These are phyloP conservation scores for Cynodonichthys magdalenae DNA, from an alignment of 2,797 vertebrate species.

Conservation along the genomic window DNA sequence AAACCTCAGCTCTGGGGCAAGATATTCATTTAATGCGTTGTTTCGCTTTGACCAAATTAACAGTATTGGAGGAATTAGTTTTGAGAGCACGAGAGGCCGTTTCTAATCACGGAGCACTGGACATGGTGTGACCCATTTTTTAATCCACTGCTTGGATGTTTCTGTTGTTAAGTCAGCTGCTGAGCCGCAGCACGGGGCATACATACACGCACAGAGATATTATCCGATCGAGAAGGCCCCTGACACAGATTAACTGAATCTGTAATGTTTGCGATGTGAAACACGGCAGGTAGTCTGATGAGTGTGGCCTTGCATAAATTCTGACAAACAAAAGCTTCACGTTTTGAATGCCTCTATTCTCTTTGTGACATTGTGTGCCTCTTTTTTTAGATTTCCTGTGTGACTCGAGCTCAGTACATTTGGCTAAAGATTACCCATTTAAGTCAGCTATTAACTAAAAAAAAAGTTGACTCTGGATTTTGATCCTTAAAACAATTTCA, in stretches of 20 bases:
- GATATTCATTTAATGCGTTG: slow-evolving; percentile 28
- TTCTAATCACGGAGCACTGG: slow-evolving; percentile 67
- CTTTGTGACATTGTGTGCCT: not conserved
- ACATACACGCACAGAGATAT: slow-evolving; percentile 27
- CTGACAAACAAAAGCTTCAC: not conserved
- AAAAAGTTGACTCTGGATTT: not conserved
- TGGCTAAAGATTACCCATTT: not conserved
- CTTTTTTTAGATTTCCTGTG: not conserved
- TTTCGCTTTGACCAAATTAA: slow-evolving; percentile 58
- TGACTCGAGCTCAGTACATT: not conserved
- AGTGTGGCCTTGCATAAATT: slow-evolving; percentile 39
- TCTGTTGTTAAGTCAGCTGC: slow-evolving; percentile 54
- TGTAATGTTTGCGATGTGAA: slow-evolving; percentile 22
- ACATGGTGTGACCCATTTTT: slow-evolving; percentile 68
- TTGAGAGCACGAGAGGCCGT: slow-evolving; percentile 23
- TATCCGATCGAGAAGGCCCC: slow-evolving; percentile 40
- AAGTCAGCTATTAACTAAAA: not conserved
- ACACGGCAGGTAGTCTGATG: slow-evolving; percentile 24
- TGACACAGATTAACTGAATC: slow-evolving; percentile 37
- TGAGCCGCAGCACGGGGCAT: slow-evolving; percentile 18
- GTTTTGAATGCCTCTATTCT: slow-evolving; percentile 5
- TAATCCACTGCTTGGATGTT: slow-evolving; percentile 64
- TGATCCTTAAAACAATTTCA: not conserved
- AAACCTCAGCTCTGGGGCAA: slow-evolving; percentile 20
- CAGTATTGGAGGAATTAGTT: slow-evolving; percentile 65